Evolutionary conservation across 2,113 vertebrate genomes (phyloP).

Genomic region (Myotis davidii): DNA sequence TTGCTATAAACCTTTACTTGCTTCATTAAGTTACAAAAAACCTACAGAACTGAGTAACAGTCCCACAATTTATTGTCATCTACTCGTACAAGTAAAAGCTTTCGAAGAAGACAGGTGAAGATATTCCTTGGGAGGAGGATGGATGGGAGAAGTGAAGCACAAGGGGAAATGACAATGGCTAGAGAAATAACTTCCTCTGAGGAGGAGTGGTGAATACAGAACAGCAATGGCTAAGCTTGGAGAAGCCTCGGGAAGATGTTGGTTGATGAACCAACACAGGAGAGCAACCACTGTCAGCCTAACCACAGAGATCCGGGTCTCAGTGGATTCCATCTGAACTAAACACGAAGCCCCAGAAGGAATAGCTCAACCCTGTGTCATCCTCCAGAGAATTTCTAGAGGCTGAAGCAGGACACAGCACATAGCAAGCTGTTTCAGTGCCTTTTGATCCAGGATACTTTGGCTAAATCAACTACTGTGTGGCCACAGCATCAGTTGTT

Average conservation of each 20-base stretch:
- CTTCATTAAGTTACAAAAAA: neutral
- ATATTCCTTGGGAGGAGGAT: neutral
- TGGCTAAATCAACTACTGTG: neutral
- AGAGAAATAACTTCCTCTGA: neutral
- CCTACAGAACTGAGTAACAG: neutral
- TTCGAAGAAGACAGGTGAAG: neutral
- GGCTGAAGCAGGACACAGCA: neutral
- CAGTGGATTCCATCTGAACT: neutral
- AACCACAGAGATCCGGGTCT: fast-evolving
- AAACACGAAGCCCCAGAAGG: neutral
- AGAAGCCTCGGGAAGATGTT: neutral
- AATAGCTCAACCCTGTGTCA: neutral
- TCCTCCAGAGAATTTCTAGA: neutral
- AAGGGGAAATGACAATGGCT: neutral
- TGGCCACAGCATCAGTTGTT: neutral
- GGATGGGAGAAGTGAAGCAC: neutral
- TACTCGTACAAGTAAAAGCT: neutral
- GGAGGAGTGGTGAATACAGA: neutral
- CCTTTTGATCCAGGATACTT: neutral
- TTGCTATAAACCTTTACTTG: neutral
- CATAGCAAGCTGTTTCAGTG: neutral
- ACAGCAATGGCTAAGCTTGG: neutral
- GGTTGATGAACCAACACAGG: neutral
- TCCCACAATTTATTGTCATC: neutral
- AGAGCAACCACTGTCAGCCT: neutral